A percentile compares a stretch with the other conserved stretches of the same genome.
Evolutionary conservation across 2,113 vertebrate genomes (phyloP).

Genomic region (Alethe castanea): DNA sequence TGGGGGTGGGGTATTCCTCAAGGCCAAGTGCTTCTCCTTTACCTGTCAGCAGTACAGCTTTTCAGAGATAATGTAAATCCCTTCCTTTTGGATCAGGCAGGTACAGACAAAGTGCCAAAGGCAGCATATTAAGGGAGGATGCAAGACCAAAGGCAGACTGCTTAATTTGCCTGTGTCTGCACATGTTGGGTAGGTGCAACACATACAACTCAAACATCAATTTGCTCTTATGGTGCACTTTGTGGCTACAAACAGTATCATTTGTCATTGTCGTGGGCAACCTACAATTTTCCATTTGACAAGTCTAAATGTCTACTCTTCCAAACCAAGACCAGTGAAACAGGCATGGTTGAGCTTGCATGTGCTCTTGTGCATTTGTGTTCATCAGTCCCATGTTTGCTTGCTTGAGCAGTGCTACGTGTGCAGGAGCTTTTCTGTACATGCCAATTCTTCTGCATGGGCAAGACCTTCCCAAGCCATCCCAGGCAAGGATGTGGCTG

Average conservation of each 20-base stretch:
- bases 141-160: background rate
- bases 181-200: background rate
- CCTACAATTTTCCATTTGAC: background rate
- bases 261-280: background rate
- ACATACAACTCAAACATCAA: background rate
- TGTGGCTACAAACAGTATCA: background rate
- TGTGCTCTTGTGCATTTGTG: background rate
- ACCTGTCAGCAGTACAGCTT: background rate
- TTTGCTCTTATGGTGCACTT: background rate
- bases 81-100: slow-evolving; percentile 49
- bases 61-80: background rate
- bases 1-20: background rate
- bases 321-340: background rate
- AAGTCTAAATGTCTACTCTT: background rate
- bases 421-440: background rate
- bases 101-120: slow-evolving; percentile 16
- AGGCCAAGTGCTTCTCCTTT: background rate
- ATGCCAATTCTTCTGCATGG: background rate
- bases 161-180: slow-evolving; percentile 1
- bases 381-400: background rate
- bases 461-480: background rate
- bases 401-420: background rate
- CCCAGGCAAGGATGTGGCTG: background rate
- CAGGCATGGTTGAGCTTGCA: background rate
- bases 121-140: slow-evolving; percentile 12